Percentiles rank a stretch among this genome's conserved stretches.
These are phyloP conservation scores for Crotalus helleri DNA, from an alignment of 2,113 vertebrate species.

Conservation along the genomic window DNA sequence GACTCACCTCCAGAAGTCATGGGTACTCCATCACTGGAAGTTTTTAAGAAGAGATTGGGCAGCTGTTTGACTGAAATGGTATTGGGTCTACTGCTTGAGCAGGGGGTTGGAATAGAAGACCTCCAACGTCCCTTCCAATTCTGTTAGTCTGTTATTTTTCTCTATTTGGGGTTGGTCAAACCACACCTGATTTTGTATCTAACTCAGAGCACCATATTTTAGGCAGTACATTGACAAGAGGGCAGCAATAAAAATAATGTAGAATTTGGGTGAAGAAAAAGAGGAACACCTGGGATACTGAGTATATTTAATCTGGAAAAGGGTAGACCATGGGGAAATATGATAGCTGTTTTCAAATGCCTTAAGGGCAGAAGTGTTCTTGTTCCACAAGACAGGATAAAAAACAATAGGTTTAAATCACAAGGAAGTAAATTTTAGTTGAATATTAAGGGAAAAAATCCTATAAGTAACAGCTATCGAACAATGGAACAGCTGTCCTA, in stretches of 20 bases:
- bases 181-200: not conserved
- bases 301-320: not conserved
- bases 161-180: not conserved
- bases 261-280: not conserved
- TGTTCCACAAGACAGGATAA: not conserved
- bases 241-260: not conserved
- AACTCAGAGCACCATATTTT: not conserved
- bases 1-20: not conserved
- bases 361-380: not conserved
- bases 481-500: not conserved
- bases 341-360: not conserved
- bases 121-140: not conserved
- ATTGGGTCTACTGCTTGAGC: not conserved
- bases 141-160: not conserved
- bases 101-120: not conserved
- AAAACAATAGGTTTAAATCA: not conserved
- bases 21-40: not conserved
- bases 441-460: not conserved
- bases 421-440: not conserved
- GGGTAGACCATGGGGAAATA: not conserved
- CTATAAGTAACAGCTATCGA: not conserved
- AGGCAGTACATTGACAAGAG: not conserved
- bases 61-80: not conserved
- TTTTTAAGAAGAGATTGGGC: not conserved
- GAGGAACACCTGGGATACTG: not conserved